Conservation (phyloP, 2,888 invertebrate species). For the Arge pagana region DNA sequence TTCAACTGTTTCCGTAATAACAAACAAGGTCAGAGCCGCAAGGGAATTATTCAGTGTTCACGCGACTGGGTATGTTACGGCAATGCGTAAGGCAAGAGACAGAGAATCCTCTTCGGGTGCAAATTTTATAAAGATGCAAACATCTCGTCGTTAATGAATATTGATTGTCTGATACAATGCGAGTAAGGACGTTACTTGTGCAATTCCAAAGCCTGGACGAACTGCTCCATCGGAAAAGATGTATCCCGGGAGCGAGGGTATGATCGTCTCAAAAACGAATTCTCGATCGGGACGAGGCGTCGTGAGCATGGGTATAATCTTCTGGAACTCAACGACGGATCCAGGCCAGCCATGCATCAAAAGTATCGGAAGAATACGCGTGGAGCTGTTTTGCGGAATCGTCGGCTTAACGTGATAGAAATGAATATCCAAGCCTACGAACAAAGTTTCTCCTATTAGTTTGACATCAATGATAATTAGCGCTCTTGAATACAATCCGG, state of each 20-base stretch:
- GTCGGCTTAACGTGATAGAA: constrained; percentile 72
- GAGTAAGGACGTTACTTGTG: constrained; percentile 43
- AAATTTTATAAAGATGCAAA: too few species aligned
- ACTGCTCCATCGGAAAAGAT: constrained; percentile 68
- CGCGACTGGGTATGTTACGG: too few species aligned
- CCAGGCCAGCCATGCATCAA: constrained; percentile 90
- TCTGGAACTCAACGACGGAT: constrained; percentile 79
- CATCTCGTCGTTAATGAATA: too few species aligned
- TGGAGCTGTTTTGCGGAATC: constrained; percentile 45
- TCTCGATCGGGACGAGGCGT: constrained; percentile 59
- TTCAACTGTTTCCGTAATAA: too few species aligned
- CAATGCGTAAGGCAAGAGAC: too few species aligned
- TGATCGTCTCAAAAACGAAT: constrained; percentile 72
- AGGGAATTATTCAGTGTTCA: too few species aligned
- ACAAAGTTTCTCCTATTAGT: too few species aligned
- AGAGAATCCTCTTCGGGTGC: too few species aligned
- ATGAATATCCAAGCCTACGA: constrained; percentile 75
- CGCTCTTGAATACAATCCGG: too few species aligned
- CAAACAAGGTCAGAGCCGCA: too few species aligned
- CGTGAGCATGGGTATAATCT: constrained; percentile 70
- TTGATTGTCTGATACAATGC: too few species aligned
- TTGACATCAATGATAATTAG: too few species aligned
- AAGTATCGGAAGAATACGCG: constrained; percentile 68
- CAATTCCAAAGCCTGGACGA: constrained; percentile 56
- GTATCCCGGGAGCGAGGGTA: constrained; percentile 72